Conservation (phyloP, 2,797 vertebrate genomes). For the Limnodromus scolopaceus region DNA sequence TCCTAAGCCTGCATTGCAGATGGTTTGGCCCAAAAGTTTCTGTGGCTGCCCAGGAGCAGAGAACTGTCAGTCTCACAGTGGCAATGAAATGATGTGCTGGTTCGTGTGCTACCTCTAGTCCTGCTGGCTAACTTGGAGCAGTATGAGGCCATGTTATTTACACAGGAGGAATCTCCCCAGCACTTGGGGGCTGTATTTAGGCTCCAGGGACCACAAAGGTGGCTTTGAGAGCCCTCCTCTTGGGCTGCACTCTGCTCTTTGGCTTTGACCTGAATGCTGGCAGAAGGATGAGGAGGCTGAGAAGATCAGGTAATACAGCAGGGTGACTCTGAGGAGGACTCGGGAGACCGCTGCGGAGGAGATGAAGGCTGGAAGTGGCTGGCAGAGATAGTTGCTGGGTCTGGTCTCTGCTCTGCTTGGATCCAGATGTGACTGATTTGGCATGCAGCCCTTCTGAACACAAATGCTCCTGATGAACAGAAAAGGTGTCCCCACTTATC, state of each 20-base stretch:
- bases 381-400: not conserved
- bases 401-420: not conserved
- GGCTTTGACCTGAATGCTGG: not conserved
- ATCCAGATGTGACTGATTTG: conserved; percentile 8
- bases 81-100: not conserved
- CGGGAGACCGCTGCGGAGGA: not conserved
- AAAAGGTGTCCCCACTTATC: conserved; percentile 1
- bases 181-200: not conserved
- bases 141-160: fast-evolving
- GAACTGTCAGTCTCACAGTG: fast-evolving
- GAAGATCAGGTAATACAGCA: not conserved
- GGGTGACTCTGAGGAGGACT: not conserved
- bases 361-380: not conserved
- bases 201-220: not conserved
- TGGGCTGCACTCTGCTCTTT: not conserved
- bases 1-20: conserved; percentile 50
- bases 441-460: not conserved
- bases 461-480: conserved; percentile 15
- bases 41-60: not conserved
- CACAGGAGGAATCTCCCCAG: not conserved
- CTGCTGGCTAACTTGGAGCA: not conserved
- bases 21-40: not conserved
- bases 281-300: not conserved
- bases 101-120: not conserved
- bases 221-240: not conserved